A percentile compares a stretch with the other conserved stretches of the same genome.
Conservation (phyloP, 2,797 vertebrate genomes). For the Enteromius viviparus region DNA sequence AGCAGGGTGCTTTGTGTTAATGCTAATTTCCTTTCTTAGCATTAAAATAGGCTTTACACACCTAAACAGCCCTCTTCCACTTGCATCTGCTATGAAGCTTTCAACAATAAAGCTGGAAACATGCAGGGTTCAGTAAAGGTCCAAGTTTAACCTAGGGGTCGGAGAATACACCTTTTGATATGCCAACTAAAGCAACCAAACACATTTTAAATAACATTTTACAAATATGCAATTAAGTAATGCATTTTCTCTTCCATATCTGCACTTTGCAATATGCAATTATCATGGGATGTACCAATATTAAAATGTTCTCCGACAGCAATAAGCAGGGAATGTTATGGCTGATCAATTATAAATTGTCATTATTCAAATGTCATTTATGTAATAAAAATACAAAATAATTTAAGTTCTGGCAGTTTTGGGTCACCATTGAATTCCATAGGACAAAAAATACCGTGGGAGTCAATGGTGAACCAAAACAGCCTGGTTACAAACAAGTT, state of each 20-base stretch:
- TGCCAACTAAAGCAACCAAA: background rate
- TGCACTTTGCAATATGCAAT: background rate
- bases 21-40: slow-evolving; percentile 40
- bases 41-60: slow-evolving; percentile 25
- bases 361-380: background rate
- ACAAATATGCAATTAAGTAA: background rate
- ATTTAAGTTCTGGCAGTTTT: background rate
- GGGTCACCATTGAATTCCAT: no score
- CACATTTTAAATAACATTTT: background rate
- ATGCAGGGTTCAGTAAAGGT: slow-evolving; percentile 4
- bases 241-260: background rate
- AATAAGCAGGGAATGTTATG: background rate
- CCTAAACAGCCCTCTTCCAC: slow-evolving; percentile 48
- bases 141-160: background rate
- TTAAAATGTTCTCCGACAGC: background rate
- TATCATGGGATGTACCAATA: background rate
- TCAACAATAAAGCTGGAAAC: slow-evolving; percentile 18
- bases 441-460: no score
- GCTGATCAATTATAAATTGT: background rate
- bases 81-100: slow-evolving; percentile 59
- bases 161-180: background rate
- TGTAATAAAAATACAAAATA: background rate
- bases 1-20: slow-evolving; percentile 15
- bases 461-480: no score
- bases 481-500: no score